Percentiles rank a stretch among this genome's conserved stretches.
Conservation (phyloP, 2,113 vertebrate species). For the Poeciliopsis prolifica region DNA sequence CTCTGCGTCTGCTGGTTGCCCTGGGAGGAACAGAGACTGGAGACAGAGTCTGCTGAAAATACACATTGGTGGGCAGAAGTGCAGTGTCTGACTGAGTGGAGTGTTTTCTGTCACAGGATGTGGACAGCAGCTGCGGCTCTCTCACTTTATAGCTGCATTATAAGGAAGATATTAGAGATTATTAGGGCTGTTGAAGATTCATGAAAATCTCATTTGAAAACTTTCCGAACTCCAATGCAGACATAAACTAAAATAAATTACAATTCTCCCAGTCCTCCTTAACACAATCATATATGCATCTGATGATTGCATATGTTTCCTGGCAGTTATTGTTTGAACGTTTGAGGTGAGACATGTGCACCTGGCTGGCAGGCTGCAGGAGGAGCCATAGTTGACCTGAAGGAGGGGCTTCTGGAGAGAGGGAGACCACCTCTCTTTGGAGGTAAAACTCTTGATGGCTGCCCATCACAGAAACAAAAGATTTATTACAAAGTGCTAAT, state of each 20-base stretch:
- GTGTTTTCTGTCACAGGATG: slow-evolving; percentile 40
- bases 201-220: neutral
- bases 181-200: neutral
- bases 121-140: slow-evolving; percentile 42
- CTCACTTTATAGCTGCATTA: slow-evolving; percentile 72
- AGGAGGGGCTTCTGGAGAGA: slow-evolving; percentile 65
- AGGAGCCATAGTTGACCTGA: slow-evolving; percentile 73
- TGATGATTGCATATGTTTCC: neutral
- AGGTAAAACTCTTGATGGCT: slow-evolving; percentile 26
- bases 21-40: slow-evolving; percentile 22
- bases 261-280: no score
- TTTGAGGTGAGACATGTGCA: slow-evolving; percentile 11
- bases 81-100: slow-evolving; percentile 80
- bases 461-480: slow-evolving; percentile 24
- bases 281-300: neutral
- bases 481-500: neutral
- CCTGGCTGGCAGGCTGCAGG: slow-evolving; percentile 78
- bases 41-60: slow-evolving; percentile 58
- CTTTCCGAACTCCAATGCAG: no score
- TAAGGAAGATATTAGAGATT: neutral
- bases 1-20: slow-evolving; percentile 41
- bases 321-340: neutral
- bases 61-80: slow-evolving; percentile 73
- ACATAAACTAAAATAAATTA: neutral
- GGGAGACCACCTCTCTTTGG: slow-evolving; percentile 44